These are phyloP conservation scores for Lytechinus variegatus DNA, from an alignment of 35 echinoderm and acorn worm genomes.

Conservation along the genomic window DNA sequence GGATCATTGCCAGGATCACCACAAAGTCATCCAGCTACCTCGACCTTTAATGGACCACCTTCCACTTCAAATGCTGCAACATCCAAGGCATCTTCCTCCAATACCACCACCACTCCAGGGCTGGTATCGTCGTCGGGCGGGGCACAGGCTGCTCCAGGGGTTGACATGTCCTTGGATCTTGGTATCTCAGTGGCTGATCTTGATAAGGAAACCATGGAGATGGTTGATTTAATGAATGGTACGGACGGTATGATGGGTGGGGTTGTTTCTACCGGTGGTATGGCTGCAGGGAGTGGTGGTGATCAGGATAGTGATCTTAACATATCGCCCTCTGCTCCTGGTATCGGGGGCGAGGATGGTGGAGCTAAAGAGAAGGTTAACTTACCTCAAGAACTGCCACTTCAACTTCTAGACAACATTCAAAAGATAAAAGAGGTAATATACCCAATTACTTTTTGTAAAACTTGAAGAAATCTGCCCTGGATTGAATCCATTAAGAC, in stretches of 20 bases:
- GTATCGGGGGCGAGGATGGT: not conserved
- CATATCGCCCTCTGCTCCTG: constrained; percentile 1
- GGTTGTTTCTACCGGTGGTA: not conserved
- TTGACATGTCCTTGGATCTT: constrained; percentile 75
- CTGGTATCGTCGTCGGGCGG: constrained; percentile 7
- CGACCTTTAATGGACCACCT: constrained; percentile 21
- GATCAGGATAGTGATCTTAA: constrained; percentile 28
- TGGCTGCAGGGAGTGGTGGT: constrained; percentile 27
- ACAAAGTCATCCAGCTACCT: constrained; percentile 21
- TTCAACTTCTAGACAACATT: constrained; percentile 66
- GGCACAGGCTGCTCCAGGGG: constrained; percentile 51
- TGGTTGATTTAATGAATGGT: constrained; percentile 37
- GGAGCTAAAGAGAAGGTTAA: constrained; percentile 42
- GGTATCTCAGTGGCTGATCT: constrained; percentile 65
- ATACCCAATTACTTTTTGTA: no score
- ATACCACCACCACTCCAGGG: not conserved
- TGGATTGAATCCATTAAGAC: no score
- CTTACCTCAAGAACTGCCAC: constrained; percentile 58
- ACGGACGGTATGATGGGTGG: not conserved
- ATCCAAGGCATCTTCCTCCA: not conserved
- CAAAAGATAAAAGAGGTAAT: constrained; percentile 95
- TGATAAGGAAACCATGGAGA: constrained; percentile 57
- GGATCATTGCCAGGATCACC: not conserved
- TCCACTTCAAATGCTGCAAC: constrained; percentile 31
- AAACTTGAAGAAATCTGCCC: no score